Evolutionary conservation across 1,140 invertebrate genomes (phyloP).

Genomic region (Megalonaias nervosa): DNA sequence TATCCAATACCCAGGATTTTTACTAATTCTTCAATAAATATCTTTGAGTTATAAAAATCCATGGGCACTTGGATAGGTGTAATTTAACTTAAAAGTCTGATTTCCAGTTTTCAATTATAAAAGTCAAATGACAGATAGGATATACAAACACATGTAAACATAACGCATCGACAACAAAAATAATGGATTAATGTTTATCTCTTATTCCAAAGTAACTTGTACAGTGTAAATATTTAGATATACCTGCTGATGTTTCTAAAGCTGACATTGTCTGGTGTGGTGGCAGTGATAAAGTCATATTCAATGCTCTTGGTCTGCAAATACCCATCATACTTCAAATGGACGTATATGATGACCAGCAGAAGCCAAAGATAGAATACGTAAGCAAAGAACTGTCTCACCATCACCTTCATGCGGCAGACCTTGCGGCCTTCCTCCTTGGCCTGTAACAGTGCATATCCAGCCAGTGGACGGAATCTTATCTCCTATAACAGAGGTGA

Average conservation of each 20-base stretch:
- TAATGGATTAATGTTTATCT: too few species aligned
- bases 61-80: too few species aligned
- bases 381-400: constrained; percentile 58
- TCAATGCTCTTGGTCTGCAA: constrained; percentile 39
- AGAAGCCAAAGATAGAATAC: constrained; percentile 55
- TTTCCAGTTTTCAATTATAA: too few species aligned
- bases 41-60: too few species aligned
- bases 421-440: constrained; percentile 61
- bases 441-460: constrained; percentile 64
- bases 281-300: constrained; percentile 43
- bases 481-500: constrained; percentile 47
- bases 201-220: too few species aligned
- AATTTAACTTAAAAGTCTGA: too few species aligned
- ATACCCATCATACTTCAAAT: constrained; percentile 46
- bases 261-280: constrained; percentile 20
- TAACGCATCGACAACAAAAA: too few species aligned
- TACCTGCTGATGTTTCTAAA: constrained; percentile 52
- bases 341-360: constrained; percentile 52
- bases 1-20: too few species aligned
- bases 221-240: background rate
- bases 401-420: constrained; percentile 51
- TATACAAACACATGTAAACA: too few species aligned
- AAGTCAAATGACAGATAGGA: too few species aligned
- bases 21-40: too few species aligned
- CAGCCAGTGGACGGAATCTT: constrained; percentile 60